Percentiles rank a stretch among this genome's conserved stretches.
Evolutionary conservation across 2,113 vertebrate species (phyloP).

Genomic region (Orycteropus afer): DNA sequence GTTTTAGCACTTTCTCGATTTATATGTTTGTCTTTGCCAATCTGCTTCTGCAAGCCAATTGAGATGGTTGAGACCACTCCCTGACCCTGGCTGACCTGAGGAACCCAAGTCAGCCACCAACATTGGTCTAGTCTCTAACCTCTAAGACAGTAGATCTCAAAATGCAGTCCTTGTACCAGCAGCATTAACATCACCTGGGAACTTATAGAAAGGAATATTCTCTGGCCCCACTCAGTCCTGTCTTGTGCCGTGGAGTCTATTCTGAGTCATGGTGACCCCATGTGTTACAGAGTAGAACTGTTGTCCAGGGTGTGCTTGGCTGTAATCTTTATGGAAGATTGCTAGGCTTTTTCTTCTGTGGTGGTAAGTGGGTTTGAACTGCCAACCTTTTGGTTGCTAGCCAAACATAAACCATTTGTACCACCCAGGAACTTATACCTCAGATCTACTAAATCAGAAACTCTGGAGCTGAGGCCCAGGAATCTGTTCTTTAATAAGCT

Average conservation of each 20-base stretch:
- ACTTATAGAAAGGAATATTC: not conserved
- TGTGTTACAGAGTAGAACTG: not conserved
- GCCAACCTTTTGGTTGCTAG: not conserved
- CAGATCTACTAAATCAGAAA: not conserved
- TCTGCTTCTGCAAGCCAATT: not conserved
- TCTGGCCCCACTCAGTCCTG: not conserved
- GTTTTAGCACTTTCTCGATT: conserved; percentile 28
- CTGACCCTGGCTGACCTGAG: not conserved
- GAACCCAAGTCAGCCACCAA: not conserved
- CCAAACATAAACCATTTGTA: not conserved
- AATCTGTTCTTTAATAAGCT: not conserved
- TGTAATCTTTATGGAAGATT: not conserved
- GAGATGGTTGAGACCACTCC: not conserved
- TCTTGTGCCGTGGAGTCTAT: not conserved
- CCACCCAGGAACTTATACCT: not conserved
- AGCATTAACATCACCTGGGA: not conserved
- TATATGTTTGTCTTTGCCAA: not conserved
- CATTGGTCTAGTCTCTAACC: not conserved
- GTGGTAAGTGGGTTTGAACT: not conserved
- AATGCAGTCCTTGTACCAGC: not conserved
- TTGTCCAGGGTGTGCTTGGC: not conserved
- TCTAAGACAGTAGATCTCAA: not conserved
- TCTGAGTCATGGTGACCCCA: not conserved
- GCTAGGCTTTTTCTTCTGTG: not conserved
- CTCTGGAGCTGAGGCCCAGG: not conserved